Base-by-base conservation (phyloP, 1,140 invertebrate species). In the Coptotermes formosanus region DNA sequence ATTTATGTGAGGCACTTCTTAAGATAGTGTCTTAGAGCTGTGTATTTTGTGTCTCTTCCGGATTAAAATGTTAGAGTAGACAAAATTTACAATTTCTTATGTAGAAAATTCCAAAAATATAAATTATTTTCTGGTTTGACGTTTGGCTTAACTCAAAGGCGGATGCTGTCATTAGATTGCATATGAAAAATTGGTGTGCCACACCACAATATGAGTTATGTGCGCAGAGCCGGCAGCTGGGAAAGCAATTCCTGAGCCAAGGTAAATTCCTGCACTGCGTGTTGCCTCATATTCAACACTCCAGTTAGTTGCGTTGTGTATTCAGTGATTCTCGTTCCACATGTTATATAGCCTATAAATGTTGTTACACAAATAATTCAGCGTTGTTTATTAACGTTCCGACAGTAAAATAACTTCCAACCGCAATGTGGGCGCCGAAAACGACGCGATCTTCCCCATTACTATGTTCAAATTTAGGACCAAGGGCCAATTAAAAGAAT, bases 221-320 rank as follows among this genome's bases (percentile, higher is more conserved):
- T 7, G 8, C 64, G 64, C 64, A 23, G 32, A 59, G 59, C 43
- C 59, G 14, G 85, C 85, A 85, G 85, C 85, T 85, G 85, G 85
- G 45, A 85, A 85, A 85, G 85, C 85, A 85, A 19, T 43, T 44
- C 38, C 55, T 30, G 4, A 82, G 85, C 85, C 85, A 85, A 85
- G 75, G 85, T 85, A 85, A 85, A 85, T 85, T 45, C 75, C 85
- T 8, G 59, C 48, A 21, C 45, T 45, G 83, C 30, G 14, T 12
- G 82, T 30, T 64, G 48, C 83, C 83, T 45, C 83, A 75, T 75
- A 30, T 75, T 16, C n/a, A 75, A 9, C 25, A 14, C 64, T 75
- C 25, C 16, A 75, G 64, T 75, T 75, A 75, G 64, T 30, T 30
- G 64, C 64, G 64, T 75, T 75, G 64, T 75, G 64, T 75, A 75